A percentile compares a stretch with the other conserved stretches of the same genome.
These are phyloP conservation scores for Eolophus roseicapilla DNA, from an alignment of 2,113 vertebrate species.

Conservation along the genomic window DNA sequence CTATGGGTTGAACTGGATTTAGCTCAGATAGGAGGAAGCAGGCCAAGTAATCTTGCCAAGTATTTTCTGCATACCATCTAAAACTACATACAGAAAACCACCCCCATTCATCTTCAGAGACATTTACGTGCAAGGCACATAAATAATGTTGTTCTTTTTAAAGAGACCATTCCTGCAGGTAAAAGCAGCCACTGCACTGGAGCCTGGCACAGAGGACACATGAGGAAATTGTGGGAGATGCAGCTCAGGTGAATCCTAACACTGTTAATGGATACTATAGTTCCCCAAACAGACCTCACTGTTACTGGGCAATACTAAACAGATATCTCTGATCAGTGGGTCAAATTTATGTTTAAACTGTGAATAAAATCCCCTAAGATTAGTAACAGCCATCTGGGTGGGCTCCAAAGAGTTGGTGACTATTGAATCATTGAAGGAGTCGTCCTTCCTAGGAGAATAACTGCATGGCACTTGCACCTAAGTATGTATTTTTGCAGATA, in stretches of 20 bases:
- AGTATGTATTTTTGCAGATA: not conserved
- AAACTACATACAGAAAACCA: not conserved
- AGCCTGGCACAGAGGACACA: fast-evolving
- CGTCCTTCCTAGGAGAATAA: not conserved
- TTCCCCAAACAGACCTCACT: not conserved
- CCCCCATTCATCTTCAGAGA: not conserved
- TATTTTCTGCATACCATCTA: not conserved
- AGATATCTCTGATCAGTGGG: not conserved
- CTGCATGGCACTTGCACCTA: not conserved
- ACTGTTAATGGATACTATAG: not conserved
- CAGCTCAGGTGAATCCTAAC: not conserved
- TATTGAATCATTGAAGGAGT: not conserved
- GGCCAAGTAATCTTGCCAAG: not conserved
- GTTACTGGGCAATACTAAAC: not conserved
- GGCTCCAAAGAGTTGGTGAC: not conserved
- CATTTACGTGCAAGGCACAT: not conserved
- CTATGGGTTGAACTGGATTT: not conserved
- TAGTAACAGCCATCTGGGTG: not conserved
- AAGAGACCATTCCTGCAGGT: not conserved
- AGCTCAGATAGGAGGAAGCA: not conserved
- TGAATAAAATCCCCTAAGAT: not conserved
- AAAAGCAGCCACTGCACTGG: not conserved
- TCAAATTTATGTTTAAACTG: not conserved
- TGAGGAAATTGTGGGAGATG: not conserved
- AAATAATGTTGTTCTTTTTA: not conserved